phyloP scores from a whole-genome alignment of 92 coral and sea anemone species.

The Epizoanthus scotinus region DNA sequence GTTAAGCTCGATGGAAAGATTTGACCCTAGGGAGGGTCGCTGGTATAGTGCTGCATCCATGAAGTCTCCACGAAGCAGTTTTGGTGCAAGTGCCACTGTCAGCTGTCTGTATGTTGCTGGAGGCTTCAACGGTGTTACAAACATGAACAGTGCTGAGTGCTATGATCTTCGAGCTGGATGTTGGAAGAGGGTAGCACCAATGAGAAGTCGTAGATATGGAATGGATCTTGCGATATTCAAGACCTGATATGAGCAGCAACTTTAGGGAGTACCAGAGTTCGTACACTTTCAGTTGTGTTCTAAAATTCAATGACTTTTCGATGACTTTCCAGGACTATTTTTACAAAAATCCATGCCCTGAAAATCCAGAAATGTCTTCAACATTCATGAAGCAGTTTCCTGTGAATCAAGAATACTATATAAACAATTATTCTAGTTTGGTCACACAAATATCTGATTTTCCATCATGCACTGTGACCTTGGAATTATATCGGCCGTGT shows the following conservation, averaged over 20 bases:
- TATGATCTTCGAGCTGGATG: constrained; percentile 65
- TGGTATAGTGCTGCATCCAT: constrained; percentile 63
- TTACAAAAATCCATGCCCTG: no score
- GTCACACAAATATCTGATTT: no score
- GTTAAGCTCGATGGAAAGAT: constrained; percentile 68
- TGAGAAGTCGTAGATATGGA: constrained; percentile 73
- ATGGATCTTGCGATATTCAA: constrained; percentile 65
- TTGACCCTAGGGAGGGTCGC: constrained; percentile 80
- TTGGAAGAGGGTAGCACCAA: constrained; percentile 62
- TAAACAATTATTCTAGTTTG: no score
- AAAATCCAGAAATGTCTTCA: no score
- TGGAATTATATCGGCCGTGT: no score
- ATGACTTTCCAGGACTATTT: no score
- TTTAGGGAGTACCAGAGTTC: no score
- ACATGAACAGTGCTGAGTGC: constrained; percentile 67
- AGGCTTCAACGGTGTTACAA: constrained; percentile 76
- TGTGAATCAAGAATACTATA: no score
- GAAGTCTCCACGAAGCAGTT: constrained; percentile 67
- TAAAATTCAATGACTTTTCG: no score
- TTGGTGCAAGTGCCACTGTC: constrained; percentile 63
- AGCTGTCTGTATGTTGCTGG: constrained; percentile 61
- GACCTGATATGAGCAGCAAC: neutral
- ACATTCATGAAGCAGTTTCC: no score
- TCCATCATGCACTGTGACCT: no score
- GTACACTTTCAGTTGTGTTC: no score